phyloP scores from a whole-genome alignment of 2,113 vertebrate genomes.

The Tupaia tana region DNA sequence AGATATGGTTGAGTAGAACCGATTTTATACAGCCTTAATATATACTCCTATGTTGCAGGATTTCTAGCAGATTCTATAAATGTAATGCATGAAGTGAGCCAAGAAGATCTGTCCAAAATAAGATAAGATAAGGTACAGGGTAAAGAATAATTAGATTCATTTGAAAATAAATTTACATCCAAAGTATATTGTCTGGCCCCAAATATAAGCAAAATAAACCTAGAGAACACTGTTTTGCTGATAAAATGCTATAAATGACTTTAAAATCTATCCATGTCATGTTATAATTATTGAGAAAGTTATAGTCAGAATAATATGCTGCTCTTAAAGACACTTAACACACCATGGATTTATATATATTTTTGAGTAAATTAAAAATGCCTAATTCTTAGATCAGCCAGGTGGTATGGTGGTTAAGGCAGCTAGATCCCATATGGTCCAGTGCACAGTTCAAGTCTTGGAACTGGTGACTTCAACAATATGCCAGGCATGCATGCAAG shows the following conservation, averaged over 20 bases:
- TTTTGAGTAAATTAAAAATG: not conserved
- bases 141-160: constrained; percentile 52
- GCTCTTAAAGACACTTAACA: not conserved
- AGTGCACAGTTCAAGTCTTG: no score
- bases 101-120: constrained; percentile 35
- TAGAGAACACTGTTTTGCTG: not conserved
- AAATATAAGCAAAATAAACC: not conserved
- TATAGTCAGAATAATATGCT: not conserved
- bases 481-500: no score
- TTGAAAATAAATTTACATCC: constrained; percentile 47
- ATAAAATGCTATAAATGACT: not conserved
- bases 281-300: not conserved
- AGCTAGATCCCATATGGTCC: no score
- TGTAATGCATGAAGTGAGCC: constrained; percentile 16
- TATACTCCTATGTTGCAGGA: constrained; percentile 18
- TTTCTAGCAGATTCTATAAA: constrained; percentile 70
- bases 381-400: not conserved
- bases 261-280: not conserved
- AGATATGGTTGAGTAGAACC: constrained; percentile 66
- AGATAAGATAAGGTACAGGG: not conserved
- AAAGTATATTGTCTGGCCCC: not conserved
- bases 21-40: constrained; percentile 57
- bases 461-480: no score
- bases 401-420: no score
- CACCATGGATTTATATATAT: not conserved